Evolutionary conservation across 1,140 invertebrate genomes (phyloP).

Genomic region (Parasteatoda tepidariorum): DNA sequence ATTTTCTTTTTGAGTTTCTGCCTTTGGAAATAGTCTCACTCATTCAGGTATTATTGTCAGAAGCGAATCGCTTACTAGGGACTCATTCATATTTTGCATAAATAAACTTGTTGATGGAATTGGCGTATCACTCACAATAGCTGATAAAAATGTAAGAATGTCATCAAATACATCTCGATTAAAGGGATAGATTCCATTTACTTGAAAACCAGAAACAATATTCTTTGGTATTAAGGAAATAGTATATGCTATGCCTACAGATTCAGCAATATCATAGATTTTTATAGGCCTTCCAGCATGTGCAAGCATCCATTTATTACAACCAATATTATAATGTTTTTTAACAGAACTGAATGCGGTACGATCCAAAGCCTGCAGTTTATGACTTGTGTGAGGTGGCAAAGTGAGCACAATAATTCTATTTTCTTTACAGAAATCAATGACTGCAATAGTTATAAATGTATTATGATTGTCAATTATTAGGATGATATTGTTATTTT

Average conservation of each 20-base stretch:
- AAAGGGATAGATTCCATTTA: not conserved
- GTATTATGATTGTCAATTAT: no score
- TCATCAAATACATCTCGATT: not conserved
- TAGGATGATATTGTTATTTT: no score
- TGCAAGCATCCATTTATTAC: not conserved
- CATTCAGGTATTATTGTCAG: constrained; percentile 19
- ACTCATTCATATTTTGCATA: no score
- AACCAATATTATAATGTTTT: constrained; percentile 37
- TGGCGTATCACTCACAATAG: not conserved
- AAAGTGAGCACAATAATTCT: no score
- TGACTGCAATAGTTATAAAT: no score
- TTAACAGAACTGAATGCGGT: constrained; percentile 69
- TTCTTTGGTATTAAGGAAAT: constrained; percentile 2
- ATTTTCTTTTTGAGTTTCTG: not conserved
- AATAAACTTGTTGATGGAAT: no score
- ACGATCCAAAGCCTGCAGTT: constrained; percentile 71
- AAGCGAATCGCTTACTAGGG: constrained; percentile 66
- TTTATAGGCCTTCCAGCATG: not conserved
- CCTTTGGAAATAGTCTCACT: constrained; percentile 1
- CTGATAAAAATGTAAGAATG: not conserved
- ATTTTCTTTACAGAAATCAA: no score
- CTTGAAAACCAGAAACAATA: not conserved
- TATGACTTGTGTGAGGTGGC: no score
- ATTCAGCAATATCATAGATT: not conserved
- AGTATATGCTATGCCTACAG: not conserved